phyloP scores from a whole-genome alignment of 2,797 vertebrate species.

The Hippopotamyrus pictus region DNA sequence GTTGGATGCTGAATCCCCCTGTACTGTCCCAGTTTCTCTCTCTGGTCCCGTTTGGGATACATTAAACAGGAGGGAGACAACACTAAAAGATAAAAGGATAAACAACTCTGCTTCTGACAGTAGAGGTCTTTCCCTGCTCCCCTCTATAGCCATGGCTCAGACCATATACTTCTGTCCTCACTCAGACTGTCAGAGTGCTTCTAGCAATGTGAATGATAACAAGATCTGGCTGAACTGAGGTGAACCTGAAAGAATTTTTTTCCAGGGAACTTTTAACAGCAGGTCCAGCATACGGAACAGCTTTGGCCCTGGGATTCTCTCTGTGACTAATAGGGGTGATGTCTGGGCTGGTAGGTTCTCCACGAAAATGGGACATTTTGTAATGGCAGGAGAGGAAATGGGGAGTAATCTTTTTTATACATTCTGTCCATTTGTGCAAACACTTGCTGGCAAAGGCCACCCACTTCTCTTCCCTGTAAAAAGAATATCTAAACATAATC shows the following conservation, averaged over 20 bases:
- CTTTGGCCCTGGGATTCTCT: not conserved
- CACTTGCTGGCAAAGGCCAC: constrained; percentile 35
- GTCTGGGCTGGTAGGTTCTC: constrained; percentile 30
- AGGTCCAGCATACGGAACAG: not conserved
- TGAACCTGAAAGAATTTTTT: constrained; percentile 6
- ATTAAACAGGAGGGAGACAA: constrained; percentile 5
- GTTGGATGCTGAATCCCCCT: constrained; percentile 16
- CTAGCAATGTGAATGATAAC: constrained; percentile 13
- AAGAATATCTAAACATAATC: constrained; percentile 39
- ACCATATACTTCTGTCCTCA: constrained; percentile 13
- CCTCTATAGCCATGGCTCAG: constrained; percentile 13
- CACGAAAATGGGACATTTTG: constrained; percentile 34
- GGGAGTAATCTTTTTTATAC: constrained; percentile 14
- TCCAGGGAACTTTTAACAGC: constrained; percentile 8
- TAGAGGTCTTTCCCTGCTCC: constrained; percentile 7
- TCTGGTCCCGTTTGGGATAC: constrained; percentile 15
- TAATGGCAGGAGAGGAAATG: not conserved
- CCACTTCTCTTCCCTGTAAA: constrained; percentile 22
- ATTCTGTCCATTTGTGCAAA: constrained; percentile 27
- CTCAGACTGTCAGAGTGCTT: constrained; percentile 15
- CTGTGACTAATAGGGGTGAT: constrained; percentile 29
- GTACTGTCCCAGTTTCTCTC: constrained; percentile 14
- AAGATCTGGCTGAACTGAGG: not conserved
- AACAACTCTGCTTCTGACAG: constrained; percentile 15
- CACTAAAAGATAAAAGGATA: constrained; percentile 22